Evolutionary conservation across 2,113 vertebrate genomes (phyloP).

Genomic region (Macquaria australasica): DNA sequence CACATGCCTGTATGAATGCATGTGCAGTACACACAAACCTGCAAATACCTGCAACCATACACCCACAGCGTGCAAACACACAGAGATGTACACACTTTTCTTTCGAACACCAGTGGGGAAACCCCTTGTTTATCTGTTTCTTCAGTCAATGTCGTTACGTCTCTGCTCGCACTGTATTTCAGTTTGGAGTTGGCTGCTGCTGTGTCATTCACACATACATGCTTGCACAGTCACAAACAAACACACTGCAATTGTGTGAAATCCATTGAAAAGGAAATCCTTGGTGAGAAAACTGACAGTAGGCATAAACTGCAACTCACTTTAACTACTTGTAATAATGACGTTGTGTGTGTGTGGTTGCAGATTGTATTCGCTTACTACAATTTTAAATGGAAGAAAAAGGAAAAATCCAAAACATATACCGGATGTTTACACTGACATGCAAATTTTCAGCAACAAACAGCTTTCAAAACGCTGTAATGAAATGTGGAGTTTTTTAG

Average conservation of each 20-base stretch:
- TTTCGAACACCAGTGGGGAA: slow-evolving; percentile 34
- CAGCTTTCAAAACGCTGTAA: slow-evolving; percentile 22
- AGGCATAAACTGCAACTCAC: slow-evolving; percentile 10
- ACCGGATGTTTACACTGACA: slow-evolving; percentile 24
- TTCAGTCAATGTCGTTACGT: slow-evolving; percentile 25
- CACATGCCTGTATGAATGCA: neutral
- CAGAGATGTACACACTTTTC: neutral
- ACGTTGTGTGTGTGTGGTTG: neutral
- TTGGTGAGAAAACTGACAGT: slow-evolving; percentile 40
- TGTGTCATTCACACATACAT: slow-evolving; percentile 44
- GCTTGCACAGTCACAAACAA: neutral
- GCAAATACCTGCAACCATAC: neutral
- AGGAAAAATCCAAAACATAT: no score
- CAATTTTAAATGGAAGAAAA: slow-evolving; percentile 4
- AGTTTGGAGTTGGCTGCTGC: slow-evolving; percentile 26
- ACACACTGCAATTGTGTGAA: slow-evolving; percentile 35
- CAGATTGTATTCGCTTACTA: slow-evolving; percentile 5
- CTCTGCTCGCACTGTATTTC: slow-evolving; percentile 39
- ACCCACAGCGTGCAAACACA: neutral
- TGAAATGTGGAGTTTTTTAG: neutral
- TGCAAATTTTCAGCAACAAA: slow-evolving; percentile 10
- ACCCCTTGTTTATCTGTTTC: slow-evolving; percentile 53
- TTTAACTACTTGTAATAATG: neutral
- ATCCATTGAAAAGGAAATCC: slow-evolving; percentile 44
- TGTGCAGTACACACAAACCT: neutral